These are phyloP conservation scores for Acromyrmex heyeri DNA, from an alignment of 1,140 invertebrate genomes.

Conservation along the genomic window DNA sequence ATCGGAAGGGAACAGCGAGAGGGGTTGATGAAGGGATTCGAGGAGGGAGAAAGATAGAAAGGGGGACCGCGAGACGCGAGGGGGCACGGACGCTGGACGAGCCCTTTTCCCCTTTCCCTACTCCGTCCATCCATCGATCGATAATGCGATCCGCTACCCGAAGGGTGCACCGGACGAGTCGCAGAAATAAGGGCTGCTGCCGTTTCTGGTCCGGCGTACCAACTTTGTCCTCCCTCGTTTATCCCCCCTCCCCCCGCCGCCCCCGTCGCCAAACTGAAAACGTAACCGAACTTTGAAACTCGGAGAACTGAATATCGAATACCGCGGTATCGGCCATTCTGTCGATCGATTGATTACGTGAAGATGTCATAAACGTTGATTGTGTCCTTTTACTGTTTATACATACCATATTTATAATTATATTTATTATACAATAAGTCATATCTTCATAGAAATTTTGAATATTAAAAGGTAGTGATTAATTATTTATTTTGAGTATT, in stretches of 20 bases:
- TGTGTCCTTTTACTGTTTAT: neutral
- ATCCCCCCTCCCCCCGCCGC: too few species aligned
- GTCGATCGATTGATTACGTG: neutral
- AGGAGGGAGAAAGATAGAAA: constrained; percentile 32
- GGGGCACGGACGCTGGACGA: constrained; percentile 43
- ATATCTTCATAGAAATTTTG: too few species aligned
- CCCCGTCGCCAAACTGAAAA: neutral
- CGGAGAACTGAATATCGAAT: constrained; percentile 1
- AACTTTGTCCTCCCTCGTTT: constrained; percentile 19
- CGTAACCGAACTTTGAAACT: constrained; percentile 6
- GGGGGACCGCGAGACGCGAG: neutral
- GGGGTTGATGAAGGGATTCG: neutral
- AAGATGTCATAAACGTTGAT: neutral
- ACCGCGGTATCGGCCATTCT: neutral
- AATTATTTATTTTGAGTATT: too few species aligned
- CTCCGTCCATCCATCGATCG: constrained; percentile 71
- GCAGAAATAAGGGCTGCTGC: constrained; percentile 74
- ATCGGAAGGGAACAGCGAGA: neutral
- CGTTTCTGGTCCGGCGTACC: constrained; percentile 41
- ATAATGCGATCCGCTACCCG: constrained; percentile 75
- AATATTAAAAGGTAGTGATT: too few species aligned
- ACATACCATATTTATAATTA: neutral
- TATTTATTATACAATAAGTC: neutral
- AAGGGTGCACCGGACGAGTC: constrained; percentile 76
- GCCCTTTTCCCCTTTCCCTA: constrained; percentile 71